Base-by-base conservation (phyloP, 2,797 vertebrate species). In the Chelmon rostratus region DNA sequence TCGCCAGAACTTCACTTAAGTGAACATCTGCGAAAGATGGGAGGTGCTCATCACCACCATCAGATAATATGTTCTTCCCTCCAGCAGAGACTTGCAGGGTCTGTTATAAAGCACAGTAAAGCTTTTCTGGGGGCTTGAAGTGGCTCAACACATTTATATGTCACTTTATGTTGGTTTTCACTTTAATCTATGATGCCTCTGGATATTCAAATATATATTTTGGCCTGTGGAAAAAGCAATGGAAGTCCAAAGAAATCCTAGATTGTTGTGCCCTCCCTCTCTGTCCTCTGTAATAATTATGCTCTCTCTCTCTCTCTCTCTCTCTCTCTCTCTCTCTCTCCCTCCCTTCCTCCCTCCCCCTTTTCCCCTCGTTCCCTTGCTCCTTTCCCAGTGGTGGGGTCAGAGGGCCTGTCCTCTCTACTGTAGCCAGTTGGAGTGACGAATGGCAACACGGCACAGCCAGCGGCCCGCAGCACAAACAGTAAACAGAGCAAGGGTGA, bases 391-490 rank as follows among this genome's bases (percentile, higher is more conserved):
- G 80, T 82, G 81, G 82, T 79, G 69, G 84, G 89, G 88, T 91
- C 89, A 90, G 50, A 73, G 82, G 84, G 67, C 75, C 81, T 88
- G 89, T 91, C 87, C 90, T 90, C 83, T 90, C 89, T 81, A 78
- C 83, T 90, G 85, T 78, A 90, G 86, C 87, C 79, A 76, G 86
- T 86, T 73, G 80, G 83, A 91, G 87, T 91, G 91, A 93, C 54
- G 52, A 91, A 91, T 87, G 88, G 83, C 87, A 89, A 76, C 81
- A 31, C 59, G 70, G 88, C 83, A 67, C 69, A 63, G 90, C 84
- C 83, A 79, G 88, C 54, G 64, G 91, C 86, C 84, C 21, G 57
- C 73, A 87, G 88, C 82, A 31, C 68, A 67, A 83, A 79, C 88
- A 88, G 86, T 80, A 90, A 89, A 91, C 83, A 85, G 75, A 83